Evolutionary conservation across 2,888 invertebrate species (phyloP).

Genomic region (Aphodius sticticus): DNA sequence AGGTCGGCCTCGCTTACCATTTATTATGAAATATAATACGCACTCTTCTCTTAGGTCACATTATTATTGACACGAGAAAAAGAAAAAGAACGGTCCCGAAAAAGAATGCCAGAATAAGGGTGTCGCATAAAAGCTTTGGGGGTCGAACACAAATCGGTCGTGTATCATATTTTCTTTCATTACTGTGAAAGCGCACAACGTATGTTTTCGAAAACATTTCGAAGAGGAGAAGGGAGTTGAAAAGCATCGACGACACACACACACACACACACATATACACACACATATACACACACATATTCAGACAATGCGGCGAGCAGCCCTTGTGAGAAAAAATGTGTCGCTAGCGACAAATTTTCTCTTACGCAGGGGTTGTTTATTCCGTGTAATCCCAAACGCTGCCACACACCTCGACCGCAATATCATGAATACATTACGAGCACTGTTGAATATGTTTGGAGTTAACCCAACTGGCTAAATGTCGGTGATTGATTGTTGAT

Average conservation of each 20-base stretch:
- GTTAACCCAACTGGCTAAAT: background rate
- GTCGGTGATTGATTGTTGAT: no score
- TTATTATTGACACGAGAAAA: background rate
- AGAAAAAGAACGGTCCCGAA: background rate
- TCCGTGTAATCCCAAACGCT: background rate
- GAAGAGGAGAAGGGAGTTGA: background rate
- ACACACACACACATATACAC: background rate
- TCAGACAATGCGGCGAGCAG: background rate
- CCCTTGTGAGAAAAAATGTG: background rate
- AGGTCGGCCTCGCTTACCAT: background rate
- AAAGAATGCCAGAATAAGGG: background rate
- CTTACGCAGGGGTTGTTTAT: background rate
- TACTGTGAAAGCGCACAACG: background rate
- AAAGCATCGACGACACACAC: background rate
- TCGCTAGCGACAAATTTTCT: background rate
- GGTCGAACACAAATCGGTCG: background rate
- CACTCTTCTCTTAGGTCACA: background rate
- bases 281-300: background rate
- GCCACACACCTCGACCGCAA: background rate
- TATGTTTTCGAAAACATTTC: constrained; percentile 4
- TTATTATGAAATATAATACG: constrained; percentile 4
- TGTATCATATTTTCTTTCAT: background rate
- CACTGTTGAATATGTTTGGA: background rate
- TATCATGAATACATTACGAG: background rate
- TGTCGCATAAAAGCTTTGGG: background rate